Percentiles rank a stretch among this genome's conserved stretches.
These are phyloP conservation scores for Numenius phaeopus DNA, from an alignment of 2,797 vertebrate species.

Conservation along the genomic window DNA sequence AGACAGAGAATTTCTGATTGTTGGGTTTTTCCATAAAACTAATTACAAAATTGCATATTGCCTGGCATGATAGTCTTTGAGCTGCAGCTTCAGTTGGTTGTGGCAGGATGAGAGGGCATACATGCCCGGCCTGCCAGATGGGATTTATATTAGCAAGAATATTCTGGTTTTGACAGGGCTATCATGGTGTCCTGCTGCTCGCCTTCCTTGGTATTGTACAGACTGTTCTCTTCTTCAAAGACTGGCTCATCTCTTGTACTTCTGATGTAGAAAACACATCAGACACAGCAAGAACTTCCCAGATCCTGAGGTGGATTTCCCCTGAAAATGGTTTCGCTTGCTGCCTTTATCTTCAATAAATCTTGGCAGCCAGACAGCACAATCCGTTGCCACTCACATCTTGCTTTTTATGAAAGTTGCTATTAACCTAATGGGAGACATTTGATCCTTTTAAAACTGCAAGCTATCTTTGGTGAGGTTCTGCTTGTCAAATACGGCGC, in stretches of 20 bases:
- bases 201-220: background rate
- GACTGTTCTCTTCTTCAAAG: constrained; percentile 9
- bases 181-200: background rate
- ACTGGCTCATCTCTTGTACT: background rate
- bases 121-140: background rate
- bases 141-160: constrained; percentile 61
- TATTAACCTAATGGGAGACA: constrained; percentile 29
- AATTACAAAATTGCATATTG: constrained; percentile 7
- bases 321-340: constrained; percentile 35
- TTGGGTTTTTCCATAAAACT: constrained; percentile 33
- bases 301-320: constrained; percentile 22
- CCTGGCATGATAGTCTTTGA: background rate
- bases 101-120: constrained; percentile 1
- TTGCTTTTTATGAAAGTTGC: constrained; percentile 53
- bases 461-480: constrained; percentile 6
- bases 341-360: constrained; percentile 55
- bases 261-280: constrained; percentile 6
- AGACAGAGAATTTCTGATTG: constrained; percentile 23
- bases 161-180: constrained; percentile 57
- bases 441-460: constrained; percentile 49
- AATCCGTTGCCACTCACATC: constrained; percentile 6
- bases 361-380: constrained; percentile 39
- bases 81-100: background rate
- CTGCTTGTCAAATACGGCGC: constrained; percentile 1
- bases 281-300: constrained; percentile 25